Evolutionary conservation across 2,113 vertebrate genomes (phyloP).

Genomic region (Ardeotis arabs): DNA sequence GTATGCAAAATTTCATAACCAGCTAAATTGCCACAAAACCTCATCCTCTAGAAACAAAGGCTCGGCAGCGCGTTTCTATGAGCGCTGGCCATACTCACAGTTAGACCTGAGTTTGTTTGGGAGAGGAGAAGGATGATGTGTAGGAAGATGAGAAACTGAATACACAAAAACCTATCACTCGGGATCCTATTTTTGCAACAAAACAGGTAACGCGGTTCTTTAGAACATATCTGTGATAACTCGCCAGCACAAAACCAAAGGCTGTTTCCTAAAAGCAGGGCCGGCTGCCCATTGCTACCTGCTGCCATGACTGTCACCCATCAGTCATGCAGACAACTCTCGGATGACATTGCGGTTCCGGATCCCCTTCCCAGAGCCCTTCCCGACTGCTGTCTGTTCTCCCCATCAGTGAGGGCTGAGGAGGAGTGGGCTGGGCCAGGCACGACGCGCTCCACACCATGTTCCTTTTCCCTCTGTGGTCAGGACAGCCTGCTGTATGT

Average conservation of each 20-base stretch:
- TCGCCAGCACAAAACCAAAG: not conserved
- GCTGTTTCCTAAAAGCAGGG: not conserved
- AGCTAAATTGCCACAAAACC: not conserved
- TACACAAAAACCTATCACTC: not conserved
- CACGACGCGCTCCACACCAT: not conserved
- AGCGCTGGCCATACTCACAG: not conserved
- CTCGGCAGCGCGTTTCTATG: not conserved
- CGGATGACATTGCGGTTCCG: rapidly evolving
- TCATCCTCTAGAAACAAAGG: slow-evolving; percentile 11
- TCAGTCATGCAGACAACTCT: not conserved
- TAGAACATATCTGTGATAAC: not conserved
- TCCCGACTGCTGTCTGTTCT: rapidly evolving
- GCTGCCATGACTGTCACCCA: not conserved
- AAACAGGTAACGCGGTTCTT: not conserved
- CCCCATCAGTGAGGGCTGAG: rapidly evolving
- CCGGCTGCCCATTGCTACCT: not conserved
- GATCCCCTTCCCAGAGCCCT: rapidly evolving
- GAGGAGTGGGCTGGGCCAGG: not conserved
- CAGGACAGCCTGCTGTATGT: not conserved
- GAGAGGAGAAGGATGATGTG: not conserved
- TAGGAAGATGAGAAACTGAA: not conserved
- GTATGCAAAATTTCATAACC: not conserved
- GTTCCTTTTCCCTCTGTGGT: not conserved
- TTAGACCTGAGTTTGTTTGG: not conserved
- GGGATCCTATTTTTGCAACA: not conserved